Percentiles rank a stretch among this genome's conserved stretches.
phyloP scores from a whole-genome alignment of 2,113 vertebrate genomes.

The Orientallactaga bullata region DNA sequence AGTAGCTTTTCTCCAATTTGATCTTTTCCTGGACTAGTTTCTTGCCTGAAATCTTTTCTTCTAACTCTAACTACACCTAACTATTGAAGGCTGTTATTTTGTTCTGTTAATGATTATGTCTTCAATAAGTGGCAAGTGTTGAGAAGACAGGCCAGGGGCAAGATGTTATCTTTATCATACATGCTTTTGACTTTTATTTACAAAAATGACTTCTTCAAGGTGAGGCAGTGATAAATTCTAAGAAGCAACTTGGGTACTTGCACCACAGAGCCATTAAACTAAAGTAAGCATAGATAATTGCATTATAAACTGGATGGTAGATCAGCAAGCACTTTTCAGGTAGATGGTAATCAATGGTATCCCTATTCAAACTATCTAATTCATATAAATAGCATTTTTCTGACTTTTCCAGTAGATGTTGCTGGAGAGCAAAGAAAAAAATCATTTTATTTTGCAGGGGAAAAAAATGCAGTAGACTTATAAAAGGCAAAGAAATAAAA shows the following conservation, averaged over 20 bases:
- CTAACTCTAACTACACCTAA: not conserved
- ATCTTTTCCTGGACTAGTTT: not conserved
- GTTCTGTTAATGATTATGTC: not conserved
- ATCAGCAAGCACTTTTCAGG: constrained; percentile 68
- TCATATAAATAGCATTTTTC: constrained; percentile 90
- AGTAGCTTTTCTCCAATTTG: not conserved
- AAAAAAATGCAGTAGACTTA: constrained; percentile 80
- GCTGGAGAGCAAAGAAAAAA: constrained; percentile 91
- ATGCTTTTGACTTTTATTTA: constrained; percentile 13
- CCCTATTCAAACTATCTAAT: constrained; percentile 85
- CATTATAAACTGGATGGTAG: constrained; percentile 46
- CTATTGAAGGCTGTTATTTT: not conserved
- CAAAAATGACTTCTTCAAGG: constrained; percentile 64
- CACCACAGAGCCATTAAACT: constrained; percentile 32
- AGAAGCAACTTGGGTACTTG: not conserved
- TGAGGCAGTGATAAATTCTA: constrained; percentile 3
- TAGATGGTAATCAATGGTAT: constrained; percentile 83
- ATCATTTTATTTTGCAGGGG: constrained; percentile 73
- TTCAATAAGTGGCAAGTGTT: constrained; percentile 1
- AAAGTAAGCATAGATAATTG: constrained; percentile 35
- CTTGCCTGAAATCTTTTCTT: constrained; percentile 19
- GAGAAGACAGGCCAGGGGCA: constrained; percentile 39
- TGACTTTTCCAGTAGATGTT: constrained; percentile 92
- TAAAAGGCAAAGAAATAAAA: constrained; percentile 76
- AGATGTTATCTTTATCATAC: not conserved